Percentiles rank a stretch among this genome's conserved stretches.
Conservation (phyloP, 2,888 invertebrate species). For the Antitype chi region DNA sequence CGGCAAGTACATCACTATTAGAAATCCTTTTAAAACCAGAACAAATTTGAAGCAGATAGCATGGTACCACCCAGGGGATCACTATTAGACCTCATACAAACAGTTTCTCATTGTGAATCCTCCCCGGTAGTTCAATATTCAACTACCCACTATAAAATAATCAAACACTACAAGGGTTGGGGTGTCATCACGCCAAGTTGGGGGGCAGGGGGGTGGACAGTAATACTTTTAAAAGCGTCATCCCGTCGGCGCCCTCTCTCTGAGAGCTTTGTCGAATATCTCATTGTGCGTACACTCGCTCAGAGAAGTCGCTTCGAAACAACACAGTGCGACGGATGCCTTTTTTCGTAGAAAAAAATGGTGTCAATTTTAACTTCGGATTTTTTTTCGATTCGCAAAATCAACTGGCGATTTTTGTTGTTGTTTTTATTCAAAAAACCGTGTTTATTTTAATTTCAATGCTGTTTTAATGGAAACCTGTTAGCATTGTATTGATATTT, state of each 20-base stretch:
- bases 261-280: constrained; percentile 80
- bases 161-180: constrained; percentile 78
- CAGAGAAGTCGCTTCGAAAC: constrained; percentile 73
- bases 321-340: constrained; percentile 66
- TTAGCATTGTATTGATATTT: constrained; percentile 18
- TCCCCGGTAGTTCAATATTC: constrained; percentile 74
- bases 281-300: constrained; percentile 81
- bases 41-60: constrained; percentile 7
- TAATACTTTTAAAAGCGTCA: constrained; percentile 90
- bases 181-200: constrained; percentile 66
- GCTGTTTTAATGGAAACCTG: constrained; percentile 1
- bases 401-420: neutral
- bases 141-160: constrained; percentile 78
- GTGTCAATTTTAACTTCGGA: constrained; percentile 31
- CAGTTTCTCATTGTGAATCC: constrained; percentile 65
- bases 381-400: constrained; percentile 13
- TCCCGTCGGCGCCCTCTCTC: constrained; percentile 79
- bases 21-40: constrained; percentile 44
- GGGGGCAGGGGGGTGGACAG: constrained; percentile 71
- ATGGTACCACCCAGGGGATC: constrained; percentile 47
- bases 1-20: neutral
- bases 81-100: constrained; percentile 68
- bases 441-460: constrained; percentile 3
- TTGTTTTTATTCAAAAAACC: neutral
- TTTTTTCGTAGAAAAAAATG: constrained; percentile 66